phyloP scores from a whole-genome alignment of 1,140 invertebrate genomes.

The Argopecten irradians region DNA sequence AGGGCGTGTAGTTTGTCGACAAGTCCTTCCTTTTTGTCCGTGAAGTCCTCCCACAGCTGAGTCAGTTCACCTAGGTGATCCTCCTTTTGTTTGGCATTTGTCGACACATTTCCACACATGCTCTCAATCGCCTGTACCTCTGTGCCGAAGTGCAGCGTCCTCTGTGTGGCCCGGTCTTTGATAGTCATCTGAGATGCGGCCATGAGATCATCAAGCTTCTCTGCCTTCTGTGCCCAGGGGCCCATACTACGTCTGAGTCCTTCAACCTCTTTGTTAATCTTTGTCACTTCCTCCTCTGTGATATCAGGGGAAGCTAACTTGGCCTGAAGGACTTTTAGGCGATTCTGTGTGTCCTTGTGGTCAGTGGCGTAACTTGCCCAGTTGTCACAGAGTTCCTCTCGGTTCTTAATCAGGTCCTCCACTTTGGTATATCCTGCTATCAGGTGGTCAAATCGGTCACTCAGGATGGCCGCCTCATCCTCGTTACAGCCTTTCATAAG shows the following conservation, averaged over 20 bases:
- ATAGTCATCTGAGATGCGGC: slow-evolving; percentile 65
- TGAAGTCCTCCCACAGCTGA: slow-evolving; percentile 66
- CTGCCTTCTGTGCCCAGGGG: slow-evolving; percentile 64
- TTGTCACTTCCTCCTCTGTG: slow-evolving; percentile 73
- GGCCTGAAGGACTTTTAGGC: slow-evolving; percentile 87
- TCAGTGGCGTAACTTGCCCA: slow-evolving; percentile 85
- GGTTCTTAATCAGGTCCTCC: slow-evolving; percentile 80
- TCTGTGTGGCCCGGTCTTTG: slow-evolving; percentile 71
- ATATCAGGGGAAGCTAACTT: slow-evolving; percentile 85
- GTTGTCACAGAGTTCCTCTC: slow-evolving; percentile 88
- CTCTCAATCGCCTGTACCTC: slow-evolving; percentile 67
- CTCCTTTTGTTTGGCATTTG: slow-evolving; percentile 64
- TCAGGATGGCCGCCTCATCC: slow-evolving; percentile 85
- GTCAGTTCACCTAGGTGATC: slow-evolving; percentile 68
- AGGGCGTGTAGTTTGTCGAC: slow-evolving; percentile 59
- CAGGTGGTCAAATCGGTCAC: slow-evolving; percentile 85
- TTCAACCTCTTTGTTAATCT: slow-evolving; percentile 67
- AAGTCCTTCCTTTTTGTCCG: slow-evolving; percentile 61
- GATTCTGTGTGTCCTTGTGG: slow-evolving; percentile 88
- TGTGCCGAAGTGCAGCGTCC: slow-evolving; percentile 69
- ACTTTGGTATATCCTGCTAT: slow-evolving; percentile 84
- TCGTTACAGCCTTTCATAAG: slow-evolving; percentile 83
- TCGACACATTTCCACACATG: slow-evolving; percentile 62
- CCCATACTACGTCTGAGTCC: slow-evolving; percentile 62
- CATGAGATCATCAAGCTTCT: slow-evolving; percentile 70